A percentile compares a stretch with the other conserved stretches of the same genome.
Conservation (phyloP, 2,888 invertebrate species). For the Polydrusus pterygomalis region DNA sequence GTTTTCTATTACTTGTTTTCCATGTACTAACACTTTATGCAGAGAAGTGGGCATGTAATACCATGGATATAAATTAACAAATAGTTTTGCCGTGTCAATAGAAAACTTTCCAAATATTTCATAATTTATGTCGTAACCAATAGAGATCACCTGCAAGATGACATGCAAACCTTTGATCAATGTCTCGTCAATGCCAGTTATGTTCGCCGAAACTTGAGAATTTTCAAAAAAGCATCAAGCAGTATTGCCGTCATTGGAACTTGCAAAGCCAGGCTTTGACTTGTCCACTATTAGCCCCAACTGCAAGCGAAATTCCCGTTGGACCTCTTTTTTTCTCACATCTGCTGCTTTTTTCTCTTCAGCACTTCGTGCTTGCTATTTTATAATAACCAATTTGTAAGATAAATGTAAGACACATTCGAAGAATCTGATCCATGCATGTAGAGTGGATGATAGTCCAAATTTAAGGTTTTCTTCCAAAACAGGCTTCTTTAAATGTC, state of each 20-base stretch:
- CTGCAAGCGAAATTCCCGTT: no score
- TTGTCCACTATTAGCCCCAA: no score
- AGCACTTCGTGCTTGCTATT: no score
- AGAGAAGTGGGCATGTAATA: conserved; percentile 65
- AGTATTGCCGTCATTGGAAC: background rate
- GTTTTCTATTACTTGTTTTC: conserved; percentile 32
- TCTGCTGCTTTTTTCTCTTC: no score
- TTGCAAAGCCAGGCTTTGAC: no score
- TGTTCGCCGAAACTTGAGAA: conserved; percentile 27
- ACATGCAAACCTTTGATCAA: conserved; percentile 24
- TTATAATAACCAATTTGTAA: no score
- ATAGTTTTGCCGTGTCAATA: conserved; percentile 51
- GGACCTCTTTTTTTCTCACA: no score
- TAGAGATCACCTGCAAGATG: conserved; percentile 22
- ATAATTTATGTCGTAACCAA: conserved; percentile 11
- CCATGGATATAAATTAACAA: conserved; percentile 59
- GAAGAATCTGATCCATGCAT: no score
- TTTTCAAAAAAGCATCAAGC: conserved; percentile 43
- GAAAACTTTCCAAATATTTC: background rate
- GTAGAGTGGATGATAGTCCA: no score
- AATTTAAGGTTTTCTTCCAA: no score
- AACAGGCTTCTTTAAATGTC: no score
- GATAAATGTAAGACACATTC: no score
- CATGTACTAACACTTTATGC: conserved; percentile 64
- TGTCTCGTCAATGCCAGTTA: conserved; percentile 41